Evolutionary conservation across 2,113 vertebrate species (phyloP).

Genomic region (Hippocampus comes): DNA sequence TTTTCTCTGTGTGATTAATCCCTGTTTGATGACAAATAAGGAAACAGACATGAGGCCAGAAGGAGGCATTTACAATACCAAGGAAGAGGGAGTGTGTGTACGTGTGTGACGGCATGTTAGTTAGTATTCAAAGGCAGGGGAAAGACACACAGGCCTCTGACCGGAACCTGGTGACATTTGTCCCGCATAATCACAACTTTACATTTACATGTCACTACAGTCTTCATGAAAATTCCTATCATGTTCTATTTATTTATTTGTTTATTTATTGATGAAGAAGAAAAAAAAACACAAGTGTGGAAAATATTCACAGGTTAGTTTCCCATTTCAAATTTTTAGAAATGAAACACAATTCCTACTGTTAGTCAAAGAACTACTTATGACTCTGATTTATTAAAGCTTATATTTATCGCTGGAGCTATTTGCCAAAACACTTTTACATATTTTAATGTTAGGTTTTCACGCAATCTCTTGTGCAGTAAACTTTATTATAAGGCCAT

Average conservation of each 20-base stretch:
- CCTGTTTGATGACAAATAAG: conserved; percentile 26
- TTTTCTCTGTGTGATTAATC: conserved; percentile 11
- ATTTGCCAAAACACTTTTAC: conserved; percentile 1
- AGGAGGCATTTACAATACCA: conserved; percentile 16
- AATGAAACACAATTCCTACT: background rate
- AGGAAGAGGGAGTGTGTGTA: conserved; percentile 29
- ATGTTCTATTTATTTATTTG: background rate
- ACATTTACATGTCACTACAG: background rate
- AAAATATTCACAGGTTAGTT: background rate
- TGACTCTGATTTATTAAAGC: background rate
- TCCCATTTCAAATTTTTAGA: background rate
- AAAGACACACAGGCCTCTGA: background rate
- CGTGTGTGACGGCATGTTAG: conserved; percentile 39
- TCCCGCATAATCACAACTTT: background rate
- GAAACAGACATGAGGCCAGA: conserved; percentile 21
- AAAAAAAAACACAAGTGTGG: background rate
- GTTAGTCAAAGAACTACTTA: background rate
- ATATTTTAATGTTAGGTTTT: background rate
- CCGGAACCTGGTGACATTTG: conserved; percentile 20
- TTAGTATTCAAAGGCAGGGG: conserved; percentile 5
- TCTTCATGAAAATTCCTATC: background rate
- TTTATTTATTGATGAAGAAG: too few species aligned
- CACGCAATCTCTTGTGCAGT: conserved; percentile 7
- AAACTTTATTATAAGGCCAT: conserved; percentile 18
- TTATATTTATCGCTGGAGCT: background rate